Evolutionary conservation across 2,888 invertebrate species (phyloP).

Genomic region (Acrobasis suavella): DNA sequence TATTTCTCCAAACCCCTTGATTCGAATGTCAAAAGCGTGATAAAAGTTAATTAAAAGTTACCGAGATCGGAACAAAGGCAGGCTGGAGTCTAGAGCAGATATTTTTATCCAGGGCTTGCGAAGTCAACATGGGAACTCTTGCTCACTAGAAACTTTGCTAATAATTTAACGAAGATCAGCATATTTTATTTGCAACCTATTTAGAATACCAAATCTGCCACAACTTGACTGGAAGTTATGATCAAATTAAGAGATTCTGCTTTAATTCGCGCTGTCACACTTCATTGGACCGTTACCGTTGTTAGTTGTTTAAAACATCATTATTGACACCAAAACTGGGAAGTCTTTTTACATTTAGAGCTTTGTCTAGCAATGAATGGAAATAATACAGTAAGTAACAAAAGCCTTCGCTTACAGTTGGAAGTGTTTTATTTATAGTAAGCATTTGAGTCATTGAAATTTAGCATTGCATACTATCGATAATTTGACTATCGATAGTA

Average conservation of each 20-base stretch:
- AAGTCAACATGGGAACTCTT: conserved; percentile 4
- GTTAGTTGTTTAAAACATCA: background rate
- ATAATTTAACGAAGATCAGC: conserved; percentile 21
- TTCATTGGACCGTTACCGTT: background rate
- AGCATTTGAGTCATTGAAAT: too few species aligned
- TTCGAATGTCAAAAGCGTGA: background rate
- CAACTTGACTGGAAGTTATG: conserved; percentile 11
- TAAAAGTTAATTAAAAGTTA: conserved; percentile 8
- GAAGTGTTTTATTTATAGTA: too few species aligned
- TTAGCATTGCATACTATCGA: too few species aligned
- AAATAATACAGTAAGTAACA: too few species aligned
- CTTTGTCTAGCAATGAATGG: too few species aligned
- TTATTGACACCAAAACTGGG: background rate
- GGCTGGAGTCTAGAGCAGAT: background rate
- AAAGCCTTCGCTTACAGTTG: too few species aligned
- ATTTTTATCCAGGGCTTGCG: background rate
- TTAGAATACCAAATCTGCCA: conserved; percentile 21
- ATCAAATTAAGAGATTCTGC: conserved; percentile 6
- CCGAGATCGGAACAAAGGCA: background rate
- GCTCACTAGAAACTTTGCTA: conserved; percentile 13
- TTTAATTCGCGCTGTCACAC: conserved; percentile 4
- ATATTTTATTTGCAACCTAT: conserved; percentile 16
- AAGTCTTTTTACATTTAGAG: too few species aligned
- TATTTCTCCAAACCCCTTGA: background rate
- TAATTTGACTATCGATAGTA: too few species aligned